Evolutionary conservation across 2,888 invertebrate genomes (phyloP).

Genomic region (Agonum fuliginosum): DNA sequence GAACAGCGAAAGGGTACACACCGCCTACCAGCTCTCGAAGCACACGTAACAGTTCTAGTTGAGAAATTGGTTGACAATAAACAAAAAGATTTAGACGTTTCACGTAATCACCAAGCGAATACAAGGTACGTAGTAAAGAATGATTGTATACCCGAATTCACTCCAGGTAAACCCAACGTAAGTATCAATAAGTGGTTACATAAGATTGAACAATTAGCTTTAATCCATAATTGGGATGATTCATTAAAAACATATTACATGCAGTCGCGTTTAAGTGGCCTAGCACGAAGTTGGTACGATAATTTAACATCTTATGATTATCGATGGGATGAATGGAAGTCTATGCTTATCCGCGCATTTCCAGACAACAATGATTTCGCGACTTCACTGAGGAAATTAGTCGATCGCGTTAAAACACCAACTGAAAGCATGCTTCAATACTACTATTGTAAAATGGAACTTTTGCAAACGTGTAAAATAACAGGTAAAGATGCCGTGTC

Average conservation of each 20-base stretch:
- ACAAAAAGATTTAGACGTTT: background rate
- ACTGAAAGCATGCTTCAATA: conserved; percentile 61
- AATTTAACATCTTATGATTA: background rate
- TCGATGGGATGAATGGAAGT: conserved; percentile 41
- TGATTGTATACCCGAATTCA: conserved; percentile 1
- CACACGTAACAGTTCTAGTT: background rate
- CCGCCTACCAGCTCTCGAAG: background rate
- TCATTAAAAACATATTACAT: too few relatives aligned
- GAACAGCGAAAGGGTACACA: background rate
- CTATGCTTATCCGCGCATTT: conserved; percentile 36
- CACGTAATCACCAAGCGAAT: background rate
- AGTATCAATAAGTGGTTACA: background rate
- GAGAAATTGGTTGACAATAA: background rate
- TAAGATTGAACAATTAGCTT: background rate
- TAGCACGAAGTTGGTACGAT: too few relatives aligned
- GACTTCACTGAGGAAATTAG: conserved; percentile 29
- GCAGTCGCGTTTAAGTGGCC: too few relatives aligned
- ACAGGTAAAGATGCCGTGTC: conserved; percentile 59
- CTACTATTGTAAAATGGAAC: conserved; percentile 64
- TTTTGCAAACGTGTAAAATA: conserved; percentile 57
- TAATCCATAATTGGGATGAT: background rate
- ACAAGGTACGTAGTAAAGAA: background rate
- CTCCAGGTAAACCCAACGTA: background rate
- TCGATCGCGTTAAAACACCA: conserved; percentile 56
- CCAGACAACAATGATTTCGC: conserved; percentile 53